A percentile compares a stretch with the other conserved stretches of the same genome.
Conservation (phyloP, 2,113 vertebrate genomes). For the Burhinus oedicnemus region DNA sequence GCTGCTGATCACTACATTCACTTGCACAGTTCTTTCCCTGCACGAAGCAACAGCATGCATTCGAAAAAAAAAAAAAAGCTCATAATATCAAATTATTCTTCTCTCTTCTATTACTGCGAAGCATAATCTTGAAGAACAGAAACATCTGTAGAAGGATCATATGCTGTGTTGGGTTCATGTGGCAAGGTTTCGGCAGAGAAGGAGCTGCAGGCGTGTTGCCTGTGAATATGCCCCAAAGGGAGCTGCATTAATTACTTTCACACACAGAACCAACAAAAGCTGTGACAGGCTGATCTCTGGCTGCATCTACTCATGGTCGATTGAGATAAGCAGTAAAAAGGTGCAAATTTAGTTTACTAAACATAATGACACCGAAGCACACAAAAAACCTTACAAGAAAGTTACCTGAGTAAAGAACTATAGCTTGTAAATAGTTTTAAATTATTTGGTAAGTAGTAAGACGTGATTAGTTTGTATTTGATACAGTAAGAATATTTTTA, state of each 20-base stretch:
- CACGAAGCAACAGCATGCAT: accelerated
- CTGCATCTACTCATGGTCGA: neutral
- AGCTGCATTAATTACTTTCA: neutral
- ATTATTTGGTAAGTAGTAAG: neutral
- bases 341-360: neutral
- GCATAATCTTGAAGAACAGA: neutral
- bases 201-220: neutral
- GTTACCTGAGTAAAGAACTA: neutral
- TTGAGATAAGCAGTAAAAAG: neutral
- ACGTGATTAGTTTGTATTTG: neutral
- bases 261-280: neutral
- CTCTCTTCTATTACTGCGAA: neutral
- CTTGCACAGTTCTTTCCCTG: neutral
- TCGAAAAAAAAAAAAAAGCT: neutral
- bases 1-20: neutral
- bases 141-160: neutral
- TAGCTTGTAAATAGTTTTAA: neutral
- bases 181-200: neutral
- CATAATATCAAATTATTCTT: neutral
- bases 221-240: neutral
- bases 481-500: neutral
- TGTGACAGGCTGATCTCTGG: neutral
- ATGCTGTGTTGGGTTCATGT: accelerated
- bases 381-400: neutral
- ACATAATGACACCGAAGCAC: neutral